Percentiles rank a stretch among this genome's conserved stretches.
phyloP scores from a whole-genome alignment of 1,140 invertebrate species.

The Drosophila repletoides region DNA sequence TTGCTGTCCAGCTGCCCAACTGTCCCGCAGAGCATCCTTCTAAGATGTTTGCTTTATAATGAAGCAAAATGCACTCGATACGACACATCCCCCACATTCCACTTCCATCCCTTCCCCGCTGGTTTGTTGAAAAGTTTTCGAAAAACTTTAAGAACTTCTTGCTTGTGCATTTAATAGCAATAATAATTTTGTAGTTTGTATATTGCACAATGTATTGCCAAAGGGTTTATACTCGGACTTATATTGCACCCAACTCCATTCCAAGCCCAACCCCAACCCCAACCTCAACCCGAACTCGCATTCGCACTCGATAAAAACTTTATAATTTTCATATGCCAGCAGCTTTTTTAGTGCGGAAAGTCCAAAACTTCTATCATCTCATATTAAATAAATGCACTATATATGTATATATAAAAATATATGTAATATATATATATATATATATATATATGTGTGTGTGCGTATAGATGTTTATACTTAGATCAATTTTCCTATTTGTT shows the following conservation, averaged over 20 bases:
- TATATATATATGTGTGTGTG: background rate
- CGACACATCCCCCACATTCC: constrained; percentile 18
- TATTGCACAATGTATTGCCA: constrained; percentile 63
- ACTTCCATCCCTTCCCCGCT: background rate
- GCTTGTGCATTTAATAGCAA: constrained; percentile 77
- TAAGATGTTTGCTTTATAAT: constrained; percentile 70
- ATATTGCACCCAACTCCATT: constrained; percentile 1
- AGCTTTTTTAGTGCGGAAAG: constrained; percentile 49
- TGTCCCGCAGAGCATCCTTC: constrained; percentile 8
- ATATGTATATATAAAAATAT: background rate
- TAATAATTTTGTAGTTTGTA: constrained; percentile 75
- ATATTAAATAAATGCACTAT: constrained; percentile 35
- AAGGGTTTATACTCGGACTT: constrained; percentile 38
- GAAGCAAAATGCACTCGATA: constrained; percentile 52
- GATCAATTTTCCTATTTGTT: constrained; percentile 28
- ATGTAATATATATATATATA: background rate
- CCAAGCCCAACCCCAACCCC: background rate
- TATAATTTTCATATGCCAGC: constrained; percentile 65
- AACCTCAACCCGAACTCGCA: too few species aligned
- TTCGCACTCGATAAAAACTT: constrained; percentile 47
- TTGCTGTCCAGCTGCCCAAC: constrained; percentile 49
- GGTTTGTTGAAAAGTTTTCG: constrained; percentile 54
- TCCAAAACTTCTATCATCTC: constrained; percentile 55
- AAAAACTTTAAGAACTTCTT: constrained; percentile 65
- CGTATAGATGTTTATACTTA: constrained; percentile 4